Base-by-base conservation (phyloP, 2,113 vertebrate genomes). In the Corvus hawaiiensis region DNA sequence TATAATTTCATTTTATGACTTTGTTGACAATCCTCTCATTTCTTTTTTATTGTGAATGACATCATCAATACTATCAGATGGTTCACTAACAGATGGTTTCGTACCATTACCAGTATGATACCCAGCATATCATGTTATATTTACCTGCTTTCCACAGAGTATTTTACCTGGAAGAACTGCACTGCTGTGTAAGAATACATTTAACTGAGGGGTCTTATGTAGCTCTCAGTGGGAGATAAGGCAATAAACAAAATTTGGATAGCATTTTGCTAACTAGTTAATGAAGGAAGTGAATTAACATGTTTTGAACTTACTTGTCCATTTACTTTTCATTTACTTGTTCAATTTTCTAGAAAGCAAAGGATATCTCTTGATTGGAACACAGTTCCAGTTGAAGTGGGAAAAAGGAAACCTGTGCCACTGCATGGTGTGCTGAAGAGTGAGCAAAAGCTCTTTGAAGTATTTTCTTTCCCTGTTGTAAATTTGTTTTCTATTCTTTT, bases 21-120 rank as follows among this genome's bases (percentile, higher is more conserved):
- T 89, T 69, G 72, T 71, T 91, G 69, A 69, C 72, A 89, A 69
- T 90, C 41, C 11, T 90, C 67, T 95, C 11, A 52, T 90, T 93
- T 85, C 24, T 35, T 90, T 92, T 83, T 94, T 88, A 74, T 62
- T 84, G 72, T 86, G 63, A 90, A 80, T 93, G 79, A 80, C 49
- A 49, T 92, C 83, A 89, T 72, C 83, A 76, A 10, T 81, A 54
- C 68, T 81, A 59, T 92, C 43, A 81, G 59, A 46, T 81, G 56
- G 28, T 80, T 93, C 26, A 20, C 51, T 67, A 77, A 44, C 87
- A 93, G 78, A 74, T 71, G 74, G 74, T 61, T 95, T 87, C 55
- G 18, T 73, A 89, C 69, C 41, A 54, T 81, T 84, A 89, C 46
- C 69, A 89, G 43, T 84, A n/a, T 23, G 28, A 84, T 74, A 59